Evolutionary conservation across 2,888 invertebrate species (phyloP).

Genomic region (Meghimatium bilineatum): DNA sequence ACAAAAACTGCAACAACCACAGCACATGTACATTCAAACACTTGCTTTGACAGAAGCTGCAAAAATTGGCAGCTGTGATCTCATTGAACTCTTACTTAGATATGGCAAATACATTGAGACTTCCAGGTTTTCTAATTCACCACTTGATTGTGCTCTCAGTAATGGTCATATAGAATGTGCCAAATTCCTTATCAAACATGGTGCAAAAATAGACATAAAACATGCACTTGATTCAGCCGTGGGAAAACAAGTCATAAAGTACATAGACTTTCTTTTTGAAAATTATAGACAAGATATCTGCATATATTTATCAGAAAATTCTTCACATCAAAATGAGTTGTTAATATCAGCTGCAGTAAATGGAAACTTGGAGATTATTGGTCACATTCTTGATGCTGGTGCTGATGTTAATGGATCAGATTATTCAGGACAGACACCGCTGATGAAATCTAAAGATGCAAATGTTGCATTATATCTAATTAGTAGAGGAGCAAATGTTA

Average conservation of each 20-base stretch:
- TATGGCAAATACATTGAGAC: neutral
- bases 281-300: neutral
- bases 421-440: neutral
- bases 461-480: neutral
- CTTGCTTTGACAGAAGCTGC: neutral
- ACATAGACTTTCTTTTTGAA: neutral
- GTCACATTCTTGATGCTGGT: neutral
- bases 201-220: too few species aligned
- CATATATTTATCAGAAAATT: neutral
- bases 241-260: neutral
- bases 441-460: neutral
- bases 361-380: too few species aligned
- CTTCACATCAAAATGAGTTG: neutral
- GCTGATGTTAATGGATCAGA: neutral
- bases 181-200: constrained; percentile 6
- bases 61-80: neutral
- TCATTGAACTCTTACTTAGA: too few species aligned
- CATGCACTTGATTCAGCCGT: neutral
- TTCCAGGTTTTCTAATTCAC: neutral
- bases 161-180: constrained; percentile 9
- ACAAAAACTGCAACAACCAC: neutral
- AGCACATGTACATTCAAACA: neutral
- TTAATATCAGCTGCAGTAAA: neutral
- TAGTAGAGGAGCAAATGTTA: neutral
- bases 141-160: too few species aligned